Evolutionary conservation across 2,113 vertebrate genomes (phyloP).

Genomic region (Globicephala melas): DNA sequence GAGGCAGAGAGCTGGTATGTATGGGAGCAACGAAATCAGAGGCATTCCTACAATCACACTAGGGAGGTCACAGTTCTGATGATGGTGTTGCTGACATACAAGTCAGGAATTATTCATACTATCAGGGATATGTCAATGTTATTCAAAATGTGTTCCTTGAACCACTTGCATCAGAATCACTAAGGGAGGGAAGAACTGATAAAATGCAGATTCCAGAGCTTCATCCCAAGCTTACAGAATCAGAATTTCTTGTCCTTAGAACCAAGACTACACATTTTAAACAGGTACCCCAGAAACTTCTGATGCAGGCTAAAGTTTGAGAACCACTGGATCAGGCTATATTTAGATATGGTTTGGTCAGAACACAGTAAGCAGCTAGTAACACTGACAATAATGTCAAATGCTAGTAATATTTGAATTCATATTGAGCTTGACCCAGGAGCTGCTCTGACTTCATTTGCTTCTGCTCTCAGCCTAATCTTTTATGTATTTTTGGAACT

Average conservation of each 20-base stretch:
- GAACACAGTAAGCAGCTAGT: not conserved
- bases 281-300: not conserved
- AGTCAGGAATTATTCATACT: not conserved
- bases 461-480: constrained; percentile 3
- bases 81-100: not conserved
- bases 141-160: constrained; percentile 6
- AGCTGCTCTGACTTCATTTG: not conserved
- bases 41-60: not conserved
- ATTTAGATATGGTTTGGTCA: constrained; percentile 10
- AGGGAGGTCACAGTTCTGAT: not conserved
- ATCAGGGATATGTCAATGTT: not conserved
- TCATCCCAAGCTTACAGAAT: constrained; percentile 8
- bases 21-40: not conserved
- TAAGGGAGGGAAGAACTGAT: not conserved
- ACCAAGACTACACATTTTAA: not conserved
- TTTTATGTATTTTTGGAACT: not conserved
- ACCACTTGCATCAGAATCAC: not conserved
- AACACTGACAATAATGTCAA: not conserved
- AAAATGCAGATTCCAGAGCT: constrained; percentile 20
- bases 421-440: not conserved
- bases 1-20: not conserved
- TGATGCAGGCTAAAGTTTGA: not conserved
- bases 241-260: not conserved
- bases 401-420: not conserved
- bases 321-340: not conserved